Evolutionary conservation across 2,113 vertebrate species (phyloP), one percentile per base, ranked within the genome.

Genomic region (Grammomys surdaster): DNA sequence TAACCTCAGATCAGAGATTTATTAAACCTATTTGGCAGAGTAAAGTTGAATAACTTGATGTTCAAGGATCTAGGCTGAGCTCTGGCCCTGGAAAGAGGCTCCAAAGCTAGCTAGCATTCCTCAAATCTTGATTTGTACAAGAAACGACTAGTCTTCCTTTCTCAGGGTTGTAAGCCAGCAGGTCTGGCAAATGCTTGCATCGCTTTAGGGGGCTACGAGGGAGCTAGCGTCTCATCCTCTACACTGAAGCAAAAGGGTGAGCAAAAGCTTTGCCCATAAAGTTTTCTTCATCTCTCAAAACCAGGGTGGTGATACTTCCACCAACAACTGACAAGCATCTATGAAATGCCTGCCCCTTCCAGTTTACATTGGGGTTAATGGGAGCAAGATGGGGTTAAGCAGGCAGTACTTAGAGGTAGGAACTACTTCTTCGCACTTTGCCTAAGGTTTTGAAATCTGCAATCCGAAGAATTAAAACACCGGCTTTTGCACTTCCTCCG

Each of bases 1-100:
- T 92, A 96, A 96, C 86, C 95, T 95, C 93, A 93, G 90, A 94
- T 89, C 11, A 28, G 95, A 95, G 90, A 96, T 95, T 94, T 97
- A 95, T 95, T 96, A 94, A 96, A 93, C 58, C 69, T 95, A 91
- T 88, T 96, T 96, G 89, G 94, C 95, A 93, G 46, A 92, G 58
- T 96, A 70, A 95, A 88, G 82, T 92, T 89, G 89, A 96, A 95
- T 70, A 86, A 84, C 72, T 87, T 92, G 67, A 81, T 90, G 93
- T 77, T 90, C 72, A 88, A 93, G 91, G 86, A 89, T 72, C 72
- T 40, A 96, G 51, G 63, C 67, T 95, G 92, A 95, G 67, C 36
- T 86, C 84, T 0, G 54, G 92, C 73, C 89, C 46, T 89, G 73
- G 63, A 91, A 96, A 91, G 28, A 85, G 69, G 76, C 72, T 94